Evolutionary conservation across 2,113 vertebrate species (phyloP).

Genomic region (Probosciger aterrimus): DNA sequence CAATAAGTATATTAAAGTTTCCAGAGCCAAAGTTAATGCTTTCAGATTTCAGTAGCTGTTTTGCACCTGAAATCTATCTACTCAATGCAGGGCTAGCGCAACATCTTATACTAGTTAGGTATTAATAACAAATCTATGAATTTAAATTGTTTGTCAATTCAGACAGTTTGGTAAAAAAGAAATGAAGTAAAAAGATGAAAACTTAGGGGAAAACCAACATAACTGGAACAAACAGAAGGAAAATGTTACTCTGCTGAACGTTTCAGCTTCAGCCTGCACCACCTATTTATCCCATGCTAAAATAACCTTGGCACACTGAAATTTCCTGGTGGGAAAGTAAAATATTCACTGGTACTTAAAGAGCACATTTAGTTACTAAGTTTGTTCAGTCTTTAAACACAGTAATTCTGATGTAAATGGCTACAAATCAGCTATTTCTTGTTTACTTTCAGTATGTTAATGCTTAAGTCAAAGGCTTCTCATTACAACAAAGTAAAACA

Average conservation of each 20-base stretch:
- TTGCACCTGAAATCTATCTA: background rate
- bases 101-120: background rate
- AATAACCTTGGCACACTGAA: slow-evolving; percentile 23
- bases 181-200: background rate
- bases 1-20: background rate
- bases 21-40: background rate
- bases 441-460: background rate
- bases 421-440: background rate
- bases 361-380: background rate
- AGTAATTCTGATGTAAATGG: background rate
- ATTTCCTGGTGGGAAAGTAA: slow-evolving; percentile 39
- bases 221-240: background rate
- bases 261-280: background rate
- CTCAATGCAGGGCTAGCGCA: background rate
- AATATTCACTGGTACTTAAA: background rate
- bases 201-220: background rate
- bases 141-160: background rate
- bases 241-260: background rate
- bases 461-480: background rate
- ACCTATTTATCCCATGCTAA: background rate
- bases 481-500: background rate
- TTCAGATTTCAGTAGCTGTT: background rate
- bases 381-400: background rate
- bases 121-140: background rate
- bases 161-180: background rate